These are phyloP conservation scores for Aelia acuminata DNA, from an alignment of 2,888 invertebrate species.

Conservation along the genomic window DNA sequence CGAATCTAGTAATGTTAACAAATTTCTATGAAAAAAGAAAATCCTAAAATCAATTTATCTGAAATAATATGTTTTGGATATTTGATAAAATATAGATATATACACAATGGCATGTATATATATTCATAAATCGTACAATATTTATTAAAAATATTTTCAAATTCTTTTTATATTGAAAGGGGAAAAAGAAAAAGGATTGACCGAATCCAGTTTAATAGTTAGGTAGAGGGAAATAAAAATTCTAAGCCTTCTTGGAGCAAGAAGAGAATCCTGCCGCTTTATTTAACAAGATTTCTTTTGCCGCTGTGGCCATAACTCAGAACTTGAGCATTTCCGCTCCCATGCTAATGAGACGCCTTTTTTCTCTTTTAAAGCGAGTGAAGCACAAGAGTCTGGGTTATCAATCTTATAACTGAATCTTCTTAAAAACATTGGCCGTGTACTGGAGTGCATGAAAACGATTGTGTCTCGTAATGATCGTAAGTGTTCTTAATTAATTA, in stretches of 20 bases:
- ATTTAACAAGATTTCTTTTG: conserved; percentile 30
- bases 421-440: background rate
- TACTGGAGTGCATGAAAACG: background rate
- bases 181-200: background rate
- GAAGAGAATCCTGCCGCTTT: background rate
- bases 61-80: too few species aligned
- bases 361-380: background rate
- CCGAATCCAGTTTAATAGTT: background rate
- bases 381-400: background rate
- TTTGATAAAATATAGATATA: too few species aligned
- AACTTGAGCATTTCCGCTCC: background rate
- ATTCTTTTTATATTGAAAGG: too few species aligned
- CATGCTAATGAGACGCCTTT: background rate
- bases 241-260: background rate
- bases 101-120: too few species aligned
- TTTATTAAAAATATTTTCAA: too few species aligned
- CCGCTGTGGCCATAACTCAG: background rate
- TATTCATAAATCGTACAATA: too few species aligned
- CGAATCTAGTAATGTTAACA: too few species aligned
- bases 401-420: background rate
- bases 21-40: too few species aligned
- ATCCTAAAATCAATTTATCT: too few species aligned
- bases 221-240: background rate
- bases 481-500: background rate
- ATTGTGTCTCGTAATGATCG: background rate